Conservation (phyloP, 2,113 vertebrate genomes). For the Clarias gariepinus region DNA sequence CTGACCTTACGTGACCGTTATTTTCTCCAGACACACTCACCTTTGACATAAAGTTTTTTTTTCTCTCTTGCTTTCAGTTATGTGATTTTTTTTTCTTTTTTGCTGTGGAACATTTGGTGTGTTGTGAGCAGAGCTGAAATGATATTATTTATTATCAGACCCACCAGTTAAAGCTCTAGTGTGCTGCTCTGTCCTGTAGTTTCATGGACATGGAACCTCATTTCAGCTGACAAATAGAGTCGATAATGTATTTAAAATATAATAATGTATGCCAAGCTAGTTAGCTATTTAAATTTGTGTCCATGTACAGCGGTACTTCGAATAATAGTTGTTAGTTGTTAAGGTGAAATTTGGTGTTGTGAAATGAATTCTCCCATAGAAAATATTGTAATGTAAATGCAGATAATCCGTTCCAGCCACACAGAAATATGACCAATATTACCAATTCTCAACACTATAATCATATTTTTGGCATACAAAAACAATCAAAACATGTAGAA, state of each 20-base stretch:
- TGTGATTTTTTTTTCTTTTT: background rate
- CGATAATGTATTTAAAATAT: background rate
- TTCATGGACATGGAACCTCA: no score
- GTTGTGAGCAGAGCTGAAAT: background rate
- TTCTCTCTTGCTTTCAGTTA: background rate
- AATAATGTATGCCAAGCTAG: background rate
- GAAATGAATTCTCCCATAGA: no score
- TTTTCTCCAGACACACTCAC: conserved; percentile 46
- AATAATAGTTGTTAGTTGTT: no score
- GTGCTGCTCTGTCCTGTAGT: background rate
- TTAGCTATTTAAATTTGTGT: background rate
- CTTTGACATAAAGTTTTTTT: conserved; percentile 17
- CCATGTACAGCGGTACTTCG: no score
- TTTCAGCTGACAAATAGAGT: no score
- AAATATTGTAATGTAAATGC: no score
- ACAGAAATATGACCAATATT: no score
- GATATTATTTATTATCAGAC: background rate
- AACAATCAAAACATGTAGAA: no score
- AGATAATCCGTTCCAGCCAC: no score
- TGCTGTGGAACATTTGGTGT: background rate
- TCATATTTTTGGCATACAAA: no score
- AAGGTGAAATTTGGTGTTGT: no score
- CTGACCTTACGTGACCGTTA: conserved; percentile 57
- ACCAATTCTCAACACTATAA: no score
- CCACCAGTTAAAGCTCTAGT: background rate